Evolutionary conservation across 2,113 vertebrate genomes (phyloP).

Genomic region (Petroica traversi): DNA sequence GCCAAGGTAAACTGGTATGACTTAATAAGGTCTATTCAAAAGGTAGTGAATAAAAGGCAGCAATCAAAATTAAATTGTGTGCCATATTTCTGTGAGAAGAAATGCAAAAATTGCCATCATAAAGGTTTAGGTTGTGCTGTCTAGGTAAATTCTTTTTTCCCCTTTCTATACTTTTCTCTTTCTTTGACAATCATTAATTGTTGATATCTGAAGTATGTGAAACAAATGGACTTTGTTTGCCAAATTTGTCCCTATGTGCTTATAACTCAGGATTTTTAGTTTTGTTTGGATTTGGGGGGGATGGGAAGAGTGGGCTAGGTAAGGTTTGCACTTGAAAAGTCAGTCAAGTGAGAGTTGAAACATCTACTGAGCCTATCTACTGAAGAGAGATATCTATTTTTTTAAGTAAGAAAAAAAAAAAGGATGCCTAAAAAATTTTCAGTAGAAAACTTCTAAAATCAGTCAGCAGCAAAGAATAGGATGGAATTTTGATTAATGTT

Average conservation of each 20-base stretch:
- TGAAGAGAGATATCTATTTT: background rate
- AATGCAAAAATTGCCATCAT: background rate
- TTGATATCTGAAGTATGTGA: background rate
- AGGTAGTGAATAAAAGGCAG: background rate
- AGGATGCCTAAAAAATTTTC: background rate
- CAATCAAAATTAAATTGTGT: background rate
- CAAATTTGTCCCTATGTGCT: background rate
- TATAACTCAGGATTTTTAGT: background rate
- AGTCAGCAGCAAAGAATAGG: background rate
- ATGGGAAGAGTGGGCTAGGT: background rate
- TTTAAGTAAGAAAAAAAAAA: background rate
- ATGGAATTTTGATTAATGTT: background rate
- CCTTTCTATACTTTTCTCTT: background rate
- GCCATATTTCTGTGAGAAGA: background rate
- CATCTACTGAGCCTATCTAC: background rate
- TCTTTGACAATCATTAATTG: background rate
- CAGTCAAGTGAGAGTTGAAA: background rate
- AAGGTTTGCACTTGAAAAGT: background rate
- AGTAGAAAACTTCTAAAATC: background rate
- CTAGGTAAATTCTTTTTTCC: background rate
- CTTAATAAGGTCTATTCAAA: constrained; percentile 11
- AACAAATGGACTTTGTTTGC: background rate
- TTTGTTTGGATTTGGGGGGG: background rate
- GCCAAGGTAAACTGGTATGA: background rate
- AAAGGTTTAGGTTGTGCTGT: background rate